Evolutionary conservation across 2,113 vertebrate species (phyloP).

Genomic region (Clarias batrachus): DNA sequence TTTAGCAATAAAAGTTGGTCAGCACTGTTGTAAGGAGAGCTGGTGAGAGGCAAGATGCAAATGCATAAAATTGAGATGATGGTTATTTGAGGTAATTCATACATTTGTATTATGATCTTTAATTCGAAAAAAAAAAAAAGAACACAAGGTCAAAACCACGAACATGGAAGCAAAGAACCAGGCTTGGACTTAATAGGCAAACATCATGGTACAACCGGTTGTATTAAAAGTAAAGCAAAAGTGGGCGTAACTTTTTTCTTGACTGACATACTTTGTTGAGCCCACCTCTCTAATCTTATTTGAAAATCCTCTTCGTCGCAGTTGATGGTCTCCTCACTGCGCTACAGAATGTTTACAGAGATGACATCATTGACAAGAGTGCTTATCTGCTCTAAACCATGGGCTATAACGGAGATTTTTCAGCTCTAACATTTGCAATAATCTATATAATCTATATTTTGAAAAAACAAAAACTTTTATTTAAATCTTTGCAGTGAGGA

Average conservation of each 20-base stretch:
- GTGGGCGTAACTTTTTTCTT: too few relatives aligned
- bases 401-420: not conserved
- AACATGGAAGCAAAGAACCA: not conserved
- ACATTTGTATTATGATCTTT: not conserved
- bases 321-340: too few relatives aligned
- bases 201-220: not conserved
- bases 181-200: not conserved
- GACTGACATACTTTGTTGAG: too few relatives aligned
- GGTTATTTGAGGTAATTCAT: not conserved
- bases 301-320: too few relatives aligned
- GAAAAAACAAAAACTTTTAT: not conserved
- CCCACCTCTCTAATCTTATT: too few relatives aligned
- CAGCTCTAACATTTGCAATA: not conserved
- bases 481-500: not conserved
- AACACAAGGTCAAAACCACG: not conserved
- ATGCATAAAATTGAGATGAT: not conserved
- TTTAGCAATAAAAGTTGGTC: not conserved
- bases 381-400: not conserved
- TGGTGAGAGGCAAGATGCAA: not conserved
- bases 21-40: not conserved
- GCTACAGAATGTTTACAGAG: too few relatives aligned
- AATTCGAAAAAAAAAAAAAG: not conserved
- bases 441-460: not conserved
- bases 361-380: not conserved
- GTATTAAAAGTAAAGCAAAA: too few relatives aligned